Evolutionary conservation across 2,888 invertebrate species (phyloP), one percentile per base, ranked within the genome.

Genomic region (Biston betularia): DNA sequence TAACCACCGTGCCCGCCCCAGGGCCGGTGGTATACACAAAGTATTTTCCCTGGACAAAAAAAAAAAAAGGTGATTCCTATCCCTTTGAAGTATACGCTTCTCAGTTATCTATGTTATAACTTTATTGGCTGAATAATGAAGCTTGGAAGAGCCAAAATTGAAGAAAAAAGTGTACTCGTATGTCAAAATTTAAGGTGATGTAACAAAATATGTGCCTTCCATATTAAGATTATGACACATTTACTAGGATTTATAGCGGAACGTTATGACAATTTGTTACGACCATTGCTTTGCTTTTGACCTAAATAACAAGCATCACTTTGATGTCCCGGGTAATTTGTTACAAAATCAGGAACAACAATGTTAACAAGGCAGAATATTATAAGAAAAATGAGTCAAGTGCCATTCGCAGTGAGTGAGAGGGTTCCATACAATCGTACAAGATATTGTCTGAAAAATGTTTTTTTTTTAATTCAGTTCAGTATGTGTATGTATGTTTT

Each of bases 251-350:
- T 59, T 65, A 74, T 68, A 59, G 59, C 40, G 54, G 46, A 66
- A 68, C 71, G 70, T 72, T 71, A 63, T 70, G 63, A 69, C 72
- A 63, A 70, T 71, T 69, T 65, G 61, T 71, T 69, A 61, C 65
- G 54, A 70, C 59, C 63, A 59, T 67, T 66, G 59, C 63, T 68
- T 63, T 54, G 55, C 68, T 61, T 69, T 69, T 68, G 74, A 69
- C 74, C 74, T 55, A 68, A 70, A 71, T 74, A 68, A 45, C 38
- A 45, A 46, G 33, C 46, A 42, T 53, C 60, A 53, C 63, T 70
- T 70, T 67, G 54, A 68, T 68, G 65, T 61, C 33, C 33, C 53
- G 10, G 9, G 14, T 45, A 10, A 50, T 54, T 35, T 45, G 50
- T 46, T 24, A 49, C 33, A n/a, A 24, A 49, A 46, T 38, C 57